Evolutionary conservation across 2,888 invertebrate species (phyloP).

Genomic region (Platycnemis pennipes): DNA sequence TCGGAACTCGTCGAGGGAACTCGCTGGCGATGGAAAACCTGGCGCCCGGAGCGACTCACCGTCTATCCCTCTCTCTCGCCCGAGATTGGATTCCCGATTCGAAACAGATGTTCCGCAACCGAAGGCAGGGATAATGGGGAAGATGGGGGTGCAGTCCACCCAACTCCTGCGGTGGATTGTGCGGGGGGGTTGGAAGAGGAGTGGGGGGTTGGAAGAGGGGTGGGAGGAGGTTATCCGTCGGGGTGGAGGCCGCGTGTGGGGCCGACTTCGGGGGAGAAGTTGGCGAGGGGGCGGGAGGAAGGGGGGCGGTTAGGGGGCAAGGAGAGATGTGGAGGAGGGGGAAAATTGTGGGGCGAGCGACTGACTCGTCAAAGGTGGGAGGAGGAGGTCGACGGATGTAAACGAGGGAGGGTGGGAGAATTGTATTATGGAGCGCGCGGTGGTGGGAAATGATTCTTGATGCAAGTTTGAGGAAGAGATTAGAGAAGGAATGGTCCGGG

Average conservation of each 20-base stretch:
- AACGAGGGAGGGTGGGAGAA: background rate
- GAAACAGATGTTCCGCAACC: slow-evolving; percentile 68
- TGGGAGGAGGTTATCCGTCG: background rate
- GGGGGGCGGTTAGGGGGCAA: background rate
- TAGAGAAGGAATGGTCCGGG: background rate
- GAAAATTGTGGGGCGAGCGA: background rate
- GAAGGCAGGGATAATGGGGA: slow-evolving; percentile 57
- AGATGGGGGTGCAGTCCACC: slow-evolving; percentile 6
- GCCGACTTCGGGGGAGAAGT: background rate
- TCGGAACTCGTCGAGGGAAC: background rate
- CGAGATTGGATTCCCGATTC: slow-evolving; percentile 66
- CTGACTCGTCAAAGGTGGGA: background rate
- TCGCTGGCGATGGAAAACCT: slow-evolving; percentile 51
- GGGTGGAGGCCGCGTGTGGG: background rate
- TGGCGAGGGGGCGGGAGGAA: background rate
- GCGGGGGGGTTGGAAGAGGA: background rate
- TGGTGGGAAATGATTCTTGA: slow-evolving; percentile 18
- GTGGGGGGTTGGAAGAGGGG: background rate
- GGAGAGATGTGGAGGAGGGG: background rate
- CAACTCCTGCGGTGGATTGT: background rate
- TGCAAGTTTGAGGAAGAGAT: slow-evolving; percentile 67
- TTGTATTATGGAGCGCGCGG: background rate
- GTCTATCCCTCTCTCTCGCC: background rate
- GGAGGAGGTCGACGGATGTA: background rate
- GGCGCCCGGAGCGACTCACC: slow-evolving; percentile 50